Evolutionary conservation across 2,113 vertebrate genomes (phyloP).

Genomic region (Peromyscus leucopus): DNA sequence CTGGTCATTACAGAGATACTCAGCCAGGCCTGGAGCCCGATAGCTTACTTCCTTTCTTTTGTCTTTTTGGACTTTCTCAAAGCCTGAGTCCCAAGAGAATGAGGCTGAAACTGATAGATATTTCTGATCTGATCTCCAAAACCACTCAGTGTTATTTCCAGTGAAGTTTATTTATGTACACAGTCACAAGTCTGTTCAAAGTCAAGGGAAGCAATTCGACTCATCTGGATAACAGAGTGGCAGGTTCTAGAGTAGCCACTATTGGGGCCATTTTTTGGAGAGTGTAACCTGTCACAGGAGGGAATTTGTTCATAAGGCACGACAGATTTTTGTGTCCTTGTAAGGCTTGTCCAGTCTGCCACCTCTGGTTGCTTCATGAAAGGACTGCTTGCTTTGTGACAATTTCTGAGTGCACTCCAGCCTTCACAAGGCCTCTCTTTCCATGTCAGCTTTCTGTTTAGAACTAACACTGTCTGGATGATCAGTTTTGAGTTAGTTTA

Average conservation of each 20-base stretch:
- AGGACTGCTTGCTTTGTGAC: not conserved
- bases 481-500: constrained; percentile 37
- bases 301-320: not conserved
- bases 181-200: not conserved
- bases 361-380: not conserved
- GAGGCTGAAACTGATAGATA: not conserved
- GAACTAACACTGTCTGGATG: not conserved
- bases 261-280: not conserved
- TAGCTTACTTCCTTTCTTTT: not conserved
- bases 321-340: not conserved
- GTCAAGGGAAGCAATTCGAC: not conserved
- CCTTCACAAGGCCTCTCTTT: not conserved
- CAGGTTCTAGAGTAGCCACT: not conserved
- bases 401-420: not conserved
- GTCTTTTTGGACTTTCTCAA: not conserved
- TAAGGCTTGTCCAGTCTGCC: not conserved
- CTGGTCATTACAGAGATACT: not conserved
- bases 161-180: not conserved
- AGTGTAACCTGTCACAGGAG: not conserved
- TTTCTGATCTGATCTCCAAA: not conserved
- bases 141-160: not conserved
- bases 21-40: fast-evolving
- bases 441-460: not conserved
- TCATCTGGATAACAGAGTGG: not conserved
- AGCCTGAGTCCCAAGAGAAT: not conserved